These are phyloP conservation scores for Drosophila ananassae DNA, from an alignment of 1,140 invertebrate genomes.

Conservation along the genomic window DNA sequence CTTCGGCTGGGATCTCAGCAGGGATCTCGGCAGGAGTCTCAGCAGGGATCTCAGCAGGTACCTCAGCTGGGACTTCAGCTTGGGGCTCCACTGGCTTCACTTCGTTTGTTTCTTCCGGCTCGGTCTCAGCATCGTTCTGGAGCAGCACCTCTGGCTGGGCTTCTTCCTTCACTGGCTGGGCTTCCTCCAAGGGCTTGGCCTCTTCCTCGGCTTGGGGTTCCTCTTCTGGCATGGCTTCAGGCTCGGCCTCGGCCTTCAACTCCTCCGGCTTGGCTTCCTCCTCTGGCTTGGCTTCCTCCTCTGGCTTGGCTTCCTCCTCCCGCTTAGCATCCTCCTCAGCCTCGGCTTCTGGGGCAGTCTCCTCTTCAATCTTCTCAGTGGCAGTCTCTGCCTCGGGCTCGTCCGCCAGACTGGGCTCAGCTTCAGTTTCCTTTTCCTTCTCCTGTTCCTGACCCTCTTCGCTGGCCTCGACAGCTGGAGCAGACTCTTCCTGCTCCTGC, in stretches of 20 bases:
- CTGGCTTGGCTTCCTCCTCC: neutral
- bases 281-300: constrained; percentile 23
- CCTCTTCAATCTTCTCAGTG: constrained; percentile 3
- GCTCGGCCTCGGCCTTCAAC: neutral
- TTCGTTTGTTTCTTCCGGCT: constrained; percentile 3
- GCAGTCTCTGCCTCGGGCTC: constrained; percentile 12
- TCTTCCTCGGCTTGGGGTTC: constrained; percentile 9
- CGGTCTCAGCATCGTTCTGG: constrained; percentile 21
- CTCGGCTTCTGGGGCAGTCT: neutral
- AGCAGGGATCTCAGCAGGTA: neutral
- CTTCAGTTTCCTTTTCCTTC: constrained; percentile 5
- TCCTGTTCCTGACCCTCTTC: neutral
- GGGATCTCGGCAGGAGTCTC: neutral
- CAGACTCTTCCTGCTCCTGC: constrained; percentile 2
- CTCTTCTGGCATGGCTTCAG: neutral
- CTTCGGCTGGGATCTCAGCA: neutral
- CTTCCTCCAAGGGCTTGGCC: neutral
- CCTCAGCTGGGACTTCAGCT: neutral
- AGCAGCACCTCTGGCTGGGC: constrained; percentile 12
- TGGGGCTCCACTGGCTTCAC: constrained; percentile 7
- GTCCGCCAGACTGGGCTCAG: constrained; percentile 22
- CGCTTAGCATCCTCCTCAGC: neutral
- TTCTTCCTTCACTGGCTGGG: neutral
- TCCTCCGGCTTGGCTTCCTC: constrained; percentile 24
- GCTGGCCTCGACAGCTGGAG: constrained; percentile 16